Evolutionary conservation across 2,888 invertebrate species (phyloP).

Genomic region (Vannuccia rotundouncinata): DNA sequence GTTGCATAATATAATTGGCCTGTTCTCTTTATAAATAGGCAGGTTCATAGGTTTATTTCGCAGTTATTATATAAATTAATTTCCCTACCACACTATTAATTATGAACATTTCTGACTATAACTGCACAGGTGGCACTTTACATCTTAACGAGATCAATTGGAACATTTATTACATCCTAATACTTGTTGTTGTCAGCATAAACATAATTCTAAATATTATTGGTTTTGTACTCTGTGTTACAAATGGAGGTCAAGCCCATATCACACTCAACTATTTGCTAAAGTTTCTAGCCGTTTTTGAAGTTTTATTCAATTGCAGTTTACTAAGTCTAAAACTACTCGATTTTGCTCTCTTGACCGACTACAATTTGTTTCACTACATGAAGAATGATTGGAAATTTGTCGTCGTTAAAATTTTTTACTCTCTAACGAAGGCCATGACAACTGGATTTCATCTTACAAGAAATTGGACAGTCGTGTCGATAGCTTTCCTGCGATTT

Average conservation of each 20-base stretch:
- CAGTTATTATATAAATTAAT: background rate
- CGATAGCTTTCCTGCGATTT: background rate
- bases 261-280: background rate
- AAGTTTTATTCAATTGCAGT: background rate
- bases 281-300: background rate
- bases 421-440: background rate
- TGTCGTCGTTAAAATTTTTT: background rate
- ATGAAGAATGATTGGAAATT: background rate
- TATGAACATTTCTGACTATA: background rate
- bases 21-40: background rate
- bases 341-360: background rate
- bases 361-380: background rate
- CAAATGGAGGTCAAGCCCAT: background rate
- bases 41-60: no score
- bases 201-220: background rate
- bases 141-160: background rate
- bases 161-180: background rate
- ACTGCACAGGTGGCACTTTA: background rate
- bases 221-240: background rate
- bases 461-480: constrained; percentile 14
- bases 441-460: constrained; percentile 19
- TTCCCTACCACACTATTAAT: background rate
- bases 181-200: background rate
- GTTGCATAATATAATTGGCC: background rate
- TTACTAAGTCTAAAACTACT: background rate